Evolutionary conservation across 1,140 invertebrate species (phyloP).

Genomic region (Lutraria rhynchaena): DNA sequence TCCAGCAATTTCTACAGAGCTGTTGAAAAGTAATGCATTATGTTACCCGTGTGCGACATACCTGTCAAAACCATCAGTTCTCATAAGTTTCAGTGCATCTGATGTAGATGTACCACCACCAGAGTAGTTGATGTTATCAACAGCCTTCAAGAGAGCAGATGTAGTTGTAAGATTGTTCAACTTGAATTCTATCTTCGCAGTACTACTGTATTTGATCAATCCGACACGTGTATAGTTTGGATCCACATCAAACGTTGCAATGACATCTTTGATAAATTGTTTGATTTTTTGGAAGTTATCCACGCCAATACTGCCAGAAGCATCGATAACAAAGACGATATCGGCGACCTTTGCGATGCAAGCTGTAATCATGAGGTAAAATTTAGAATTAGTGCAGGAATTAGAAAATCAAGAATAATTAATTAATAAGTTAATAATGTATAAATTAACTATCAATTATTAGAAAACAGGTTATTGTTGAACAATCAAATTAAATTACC

Average conservation of each 20-base stretch:
- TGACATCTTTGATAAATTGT: constrained; percentile 63
- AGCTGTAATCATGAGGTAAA: background rate
- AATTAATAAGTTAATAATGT: too few species aligned
- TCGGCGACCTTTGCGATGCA: constrained; percentile 64
- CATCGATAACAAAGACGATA: constrained; percentile 67
- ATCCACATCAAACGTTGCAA: constrained; percentile 57
- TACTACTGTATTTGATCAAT: constrained; percentile 41
- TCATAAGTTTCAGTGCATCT: constrained; percentile 39
- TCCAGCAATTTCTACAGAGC: too few species aligned
- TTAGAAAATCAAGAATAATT: too few species aligned
- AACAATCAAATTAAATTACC: too few species aligned
- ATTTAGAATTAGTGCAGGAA: too few species aligned
- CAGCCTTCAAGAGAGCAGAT: constrained; percentile 47
- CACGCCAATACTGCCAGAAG: constrained; percentile 65
- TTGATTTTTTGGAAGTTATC: constrained; percentile 63
- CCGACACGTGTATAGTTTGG: constrained; percentile 32
- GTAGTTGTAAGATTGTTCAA: constrained; percentile 58
- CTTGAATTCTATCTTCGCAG: constrained; percentile 63
- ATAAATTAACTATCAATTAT: too few species aligned
- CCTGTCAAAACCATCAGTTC: constrained; percentile 47
- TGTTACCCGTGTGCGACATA: too few species aligned
- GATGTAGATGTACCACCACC: constrained; percentile 65
- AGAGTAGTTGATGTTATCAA: constrained; percentile 63
- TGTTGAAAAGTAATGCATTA: too few species aligned
- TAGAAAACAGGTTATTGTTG: too few species aligned